phyloP scores from a whole-genome alignment of 2,888 invertebrate species.

The Idaea dimidiata region DNA sequence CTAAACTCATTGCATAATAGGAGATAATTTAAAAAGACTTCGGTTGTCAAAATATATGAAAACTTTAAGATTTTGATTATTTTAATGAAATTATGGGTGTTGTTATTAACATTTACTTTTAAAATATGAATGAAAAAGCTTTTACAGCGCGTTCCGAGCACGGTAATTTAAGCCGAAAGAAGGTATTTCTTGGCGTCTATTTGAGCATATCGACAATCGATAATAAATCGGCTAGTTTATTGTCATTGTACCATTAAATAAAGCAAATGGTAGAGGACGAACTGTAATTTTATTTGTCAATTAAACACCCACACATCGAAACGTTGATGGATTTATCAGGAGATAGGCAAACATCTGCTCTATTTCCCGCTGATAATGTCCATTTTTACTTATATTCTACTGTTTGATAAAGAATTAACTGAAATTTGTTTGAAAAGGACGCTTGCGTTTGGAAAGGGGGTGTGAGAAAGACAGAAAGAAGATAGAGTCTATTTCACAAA shows the following conservation, averaged over 20 bases:
- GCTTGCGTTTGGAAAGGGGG: conserved; percentile 9
- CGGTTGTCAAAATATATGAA: too few species aligned
- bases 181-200: too few species aligned
- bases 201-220: too few species aligned
- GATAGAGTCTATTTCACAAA: conserved; percentile 10
- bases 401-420: conserved; percentile 42
- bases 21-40: too few species aligned
- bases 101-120: too few species aligned
- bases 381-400: conserved; percentile 14
- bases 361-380: conserved; percentile 15
- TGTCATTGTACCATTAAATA: neutral
- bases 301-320: conserved; percentile 58
- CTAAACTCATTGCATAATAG: too few species aligned
- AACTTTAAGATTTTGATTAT: too few species aligned
- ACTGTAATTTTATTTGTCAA: conserved; percentile 52
- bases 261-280: conserved; percentile 23
- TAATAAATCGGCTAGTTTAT: too few species aligned
- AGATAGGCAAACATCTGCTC: conserved; percentile 27
- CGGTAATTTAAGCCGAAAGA: too few species aligned
- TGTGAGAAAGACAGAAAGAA: conserved; percentile 34
- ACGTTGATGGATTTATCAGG: conserved; percentile 13
- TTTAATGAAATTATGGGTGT: too few species aligned
- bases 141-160: too few species aligned
- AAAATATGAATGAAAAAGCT: too few species aligned
- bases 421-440: conserved; percentile 38